phyloP scores from a whole-genome alignment of 2,113 vertebrate species.

The Chionis minor region DNA sequence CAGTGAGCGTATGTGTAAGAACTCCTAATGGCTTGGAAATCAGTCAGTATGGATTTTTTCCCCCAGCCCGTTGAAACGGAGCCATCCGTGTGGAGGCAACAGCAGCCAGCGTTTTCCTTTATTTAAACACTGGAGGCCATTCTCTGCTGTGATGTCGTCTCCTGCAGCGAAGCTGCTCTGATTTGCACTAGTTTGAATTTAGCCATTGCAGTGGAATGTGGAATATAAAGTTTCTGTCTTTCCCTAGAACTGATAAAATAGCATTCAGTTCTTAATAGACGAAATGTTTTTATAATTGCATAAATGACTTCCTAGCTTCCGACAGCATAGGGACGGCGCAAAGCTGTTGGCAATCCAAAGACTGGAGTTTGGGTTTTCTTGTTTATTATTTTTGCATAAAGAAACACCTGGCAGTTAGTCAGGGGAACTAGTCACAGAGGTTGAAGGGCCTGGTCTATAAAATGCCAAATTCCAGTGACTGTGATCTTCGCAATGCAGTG shows the following conservation, averaged over 20 bases:
- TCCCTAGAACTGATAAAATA: background rate
- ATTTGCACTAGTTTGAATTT: background rate
- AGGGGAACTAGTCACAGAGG: background rate
- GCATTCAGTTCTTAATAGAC: background rate
- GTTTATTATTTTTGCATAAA: background rate
- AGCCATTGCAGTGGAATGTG: background rate
- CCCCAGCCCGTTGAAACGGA: background rate
- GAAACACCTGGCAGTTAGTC: background rate
- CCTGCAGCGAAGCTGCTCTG: background rate
- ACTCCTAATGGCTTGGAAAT: conserved; percentile 51
- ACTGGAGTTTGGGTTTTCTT: background rate
- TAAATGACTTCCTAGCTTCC: background rate
- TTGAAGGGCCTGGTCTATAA: background rate
- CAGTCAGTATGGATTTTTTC: background rate
- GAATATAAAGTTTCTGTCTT: background rate
- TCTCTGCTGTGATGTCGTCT: background rate
- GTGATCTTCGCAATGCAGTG: background rate
- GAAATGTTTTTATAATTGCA: background rate
- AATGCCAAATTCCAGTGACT: background rate
- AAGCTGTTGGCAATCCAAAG: background rate
- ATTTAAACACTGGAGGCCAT: conserved; percentile 1
- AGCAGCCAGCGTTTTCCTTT: background rate
- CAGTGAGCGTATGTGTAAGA: background rate
- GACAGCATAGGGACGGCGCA: background rate
- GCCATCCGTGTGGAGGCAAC: background rate